Conservation (phyloP, 2,888 invertebrate genomes). For the Ligdia adustata region DNA sequence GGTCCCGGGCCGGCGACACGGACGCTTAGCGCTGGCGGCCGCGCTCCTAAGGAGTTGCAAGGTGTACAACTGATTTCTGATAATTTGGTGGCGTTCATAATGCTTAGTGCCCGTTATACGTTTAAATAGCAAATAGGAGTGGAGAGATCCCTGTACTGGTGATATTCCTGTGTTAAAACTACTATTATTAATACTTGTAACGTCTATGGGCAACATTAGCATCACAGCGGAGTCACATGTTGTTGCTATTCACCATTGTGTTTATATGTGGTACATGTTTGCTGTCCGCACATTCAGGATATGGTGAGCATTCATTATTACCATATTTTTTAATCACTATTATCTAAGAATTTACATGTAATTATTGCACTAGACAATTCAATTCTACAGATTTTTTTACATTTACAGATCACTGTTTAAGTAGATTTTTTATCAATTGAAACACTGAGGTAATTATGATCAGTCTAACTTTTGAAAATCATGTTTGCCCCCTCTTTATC, state of each 20-base stretch:
- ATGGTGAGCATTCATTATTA: constrained; percentile 63
- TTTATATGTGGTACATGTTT: constrained; percentile 51
- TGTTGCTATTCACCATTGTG: constrained; percentile 29
- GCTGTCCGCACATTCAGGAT: constrained; percentile 58
- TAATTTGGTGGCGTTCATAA: constrained; percentile 79
- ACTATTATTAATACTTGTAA: constrained; percentile 28
- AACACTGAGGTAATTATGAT: no score
- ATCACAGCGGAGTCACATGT: constrained; percentile 15
- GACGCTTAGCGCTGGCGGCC: constrained; percentile 69
- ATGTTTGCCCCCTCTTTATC: constrained; percentile 43
- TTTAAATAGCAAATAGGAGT: constrained; percentile 46
- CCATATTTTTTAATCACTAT: constrained; percentile 51
- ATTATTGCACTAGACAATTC: constrained; percentile 11
- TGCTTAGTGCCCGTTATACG: constrained; percentile 76
- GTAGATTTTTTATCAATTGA: constrained; percentile 10
- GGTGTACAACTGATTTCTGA: constrained; percentile 74
- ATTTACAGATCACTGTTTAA: constrained; percentile 30
- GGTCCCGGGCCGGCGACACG: constrained; percentile 62
- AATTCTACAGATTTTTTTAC: constrained; percentile 13
- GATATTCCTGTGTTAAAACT: constrained; percentile 53
- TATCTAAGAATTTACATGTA: constrained; percentile 11
- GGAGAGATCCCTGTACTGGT: constrained; percentile 62
- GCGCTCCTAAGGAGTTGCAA: constrained; percentile 63
- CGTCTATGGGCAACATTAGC: constrained; percentile 18
- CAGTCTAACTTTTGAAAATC: constrained; percentile 44